Evolutionary conservation across 2,797 vertebrate genomes (phyloP).

Genomic region (Meda fulgida): DNA sequence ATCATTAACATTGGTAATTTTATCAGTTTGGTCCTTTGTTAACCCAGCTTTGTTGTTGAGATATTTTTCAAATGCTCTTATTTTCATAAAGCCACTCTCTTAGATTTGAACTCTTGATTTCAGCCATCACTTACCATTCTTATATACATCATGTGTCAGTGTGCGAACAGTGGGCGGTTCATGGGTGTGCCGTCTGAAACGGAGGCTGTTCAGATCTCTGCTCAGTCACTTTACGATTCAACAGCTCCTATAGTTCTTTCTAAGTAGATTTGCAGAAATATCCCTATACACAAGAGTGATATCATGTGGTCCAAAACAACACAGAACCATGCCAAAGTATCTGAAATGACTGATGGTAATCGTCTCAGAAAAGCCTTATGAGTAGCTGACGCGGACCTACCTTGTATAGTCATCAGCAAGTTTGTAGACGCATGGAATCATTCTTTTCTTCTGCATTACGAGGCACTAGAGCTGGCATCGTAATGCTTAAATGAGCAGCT

Average conservation of each 20-base stretch:
- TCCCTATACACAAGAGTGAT: constrained; percentile 24
- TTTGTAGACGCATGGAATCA: constrained; percentile 31
- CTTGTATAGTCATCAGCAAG: constrained; percentile 48
- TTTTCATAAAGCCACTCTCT: not conserved
- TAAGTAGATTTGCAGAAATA: constrained; percentile 43
- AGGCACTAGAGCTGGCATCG: constrained; percentile 23
- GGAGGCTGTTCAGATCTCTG: not conserved
- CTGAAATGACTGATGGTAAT: constrained; percentile 43
- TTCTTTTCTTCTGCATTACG: constrained; percentile 29
- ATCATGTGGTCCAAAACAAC: constrained; percentile 29
- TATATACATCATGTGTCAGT: not conserved
- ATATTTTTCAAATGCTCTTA: too few relatives aligned
- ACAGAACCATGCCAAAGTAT: constrained; percentile 29
- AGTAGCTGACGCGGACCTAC: constrained; percentile 38
- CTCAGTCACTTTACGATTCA: constrained; percentile 29
- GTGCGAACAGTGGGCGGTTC: not conserved
- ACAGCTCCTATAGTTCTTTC: constrained; percentile 27
- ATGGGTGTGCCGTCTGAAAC: not conserved
- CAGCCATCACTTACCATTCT: not conserved
- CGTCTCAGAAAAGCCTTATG: constrained; percentile 33
- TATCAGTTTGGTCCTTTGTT: not conserved
- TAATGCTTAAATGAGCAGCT: constrained; percentile 38
- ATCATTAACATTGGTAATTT: not conserved
- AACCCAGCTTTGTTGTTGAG: not conserved
- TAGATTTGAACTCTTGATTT: not conserved